A percentile compares a stretch with the other conserved stretches of the same genome.
These are phyloP conservation scores for Nephotettix cincticeps DNA, from an alignment of 1,140 invertebrate species.

Conservation along the genomic window DNA sequence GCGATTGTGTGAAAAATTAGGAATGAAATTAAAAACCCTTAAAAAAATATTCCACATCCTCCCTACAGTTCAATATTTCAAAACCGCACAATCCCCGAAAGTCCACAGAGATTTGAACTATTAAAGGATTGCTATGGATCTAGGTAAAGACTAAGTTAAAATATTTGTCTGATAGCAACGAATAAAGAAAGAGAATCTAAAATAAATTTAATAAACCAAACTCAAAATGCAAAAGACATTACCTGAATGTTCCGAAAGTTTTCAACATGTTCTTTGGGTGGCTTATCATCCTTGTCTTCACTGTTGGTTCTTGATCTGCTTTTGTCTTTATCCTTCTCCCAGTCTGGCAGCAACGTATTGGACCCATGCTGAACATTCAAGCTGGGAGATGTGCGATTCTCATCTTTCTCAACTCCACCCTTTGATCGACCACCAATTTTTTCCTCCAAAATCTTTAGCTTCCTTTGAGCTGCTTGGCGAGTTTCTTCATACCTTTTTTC, in stretches of 20 bases:
- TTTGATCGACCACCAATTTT: constrained; percentile 33
- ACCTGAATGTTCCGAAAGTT: constrained; percentile 34
- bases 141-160: too few relatives aligned
- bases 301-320: constrained; percentile 45
- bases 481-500: constrained; percentile 70
- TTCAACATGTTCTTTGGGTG: constrained; percentile 6
- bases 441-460: constrained; percentile 35
- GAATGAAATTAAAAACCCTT: too few relatives aligned
- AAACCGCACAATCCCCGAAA: too few relatives aligned
- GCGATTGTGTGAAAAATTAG: too few relatives aligned
- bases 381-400: constrained; percentile 36
- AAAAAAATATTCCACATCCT: too few relatives aligned
- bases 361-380: constrained; percentile 36
- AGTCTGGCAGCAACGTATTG: constrained; percentile 37
- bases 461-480: constrained; percentile 50
- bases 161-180: too few relatives aligned
- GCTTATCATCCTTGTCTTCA: constrained; percentile 34
- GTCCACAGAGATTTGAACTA: too few relatives aligned
- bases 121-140: too few relatives aligned
- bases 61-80: too few relatives aligned
- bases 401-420: constrained; percentile 40
- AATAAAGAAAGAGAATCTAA: too few relatives aligned
- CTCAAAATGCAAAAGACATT: too few relatives aligned
- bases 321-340: constrained; percentile 44
- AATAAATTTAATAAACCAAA: too few relatives aligned